Percentiles rank a stretch among this genome's conserved stretches.
phyloP scores from a whole-genome alignment of 1,140 invertebrate genomes.

The Eriosoma lanigerum region DNA sequence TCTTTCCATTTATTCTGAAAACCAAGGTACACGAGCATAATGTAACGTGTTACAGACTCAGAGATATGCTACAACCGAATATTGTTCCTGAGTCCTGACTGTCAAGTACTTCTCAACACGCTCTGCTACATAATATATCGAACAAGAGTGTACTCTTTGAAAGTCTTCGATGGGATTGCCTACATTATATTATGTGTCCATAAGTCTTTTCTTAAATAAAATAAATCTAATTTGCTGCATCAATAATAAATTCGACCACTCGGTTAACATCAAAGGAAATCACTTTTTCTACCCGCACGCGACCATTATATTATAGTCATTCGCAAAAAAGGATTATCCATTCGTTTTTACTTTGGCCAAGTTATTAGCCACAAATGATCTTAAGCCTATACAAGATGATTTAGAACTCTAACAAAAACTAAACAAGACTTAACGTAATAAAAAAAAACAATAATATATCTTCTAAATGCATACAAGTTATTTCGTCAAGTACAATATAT shows the following conservation, averaged over 20 bases:
- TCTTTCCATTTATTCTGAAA: no score
- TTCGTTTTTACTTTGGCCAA: background rate
- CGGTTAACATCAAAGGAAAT: background rate
- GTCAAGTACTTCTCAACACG: no score
- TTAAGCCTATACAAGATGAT: background rate
- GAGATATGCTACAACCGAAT: no score
- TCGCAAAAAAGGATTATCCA: background rate
- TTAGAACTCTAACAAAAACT: background rate
- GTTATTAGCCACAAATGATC: background rate
- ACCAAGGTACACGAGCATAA: no score
- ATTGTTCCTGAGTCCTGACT: no score
- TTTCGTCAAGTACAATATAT: background rate
- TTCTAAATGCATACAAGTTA: background rate
- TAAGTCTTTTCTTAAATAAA: background rate
- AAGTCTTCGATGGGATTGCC: no score
- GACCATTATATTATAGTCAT: background rate
- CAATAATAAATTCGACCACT: background rate
- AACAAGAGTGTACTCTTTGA: no score
- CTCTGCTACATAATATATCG: no score
- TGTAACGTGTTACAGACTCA: no score
- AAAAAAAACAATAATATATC: background rate
- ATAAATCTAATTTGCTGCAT: background rate
- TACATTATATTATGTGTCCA: no score
- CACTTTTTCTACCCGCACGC: background rate
- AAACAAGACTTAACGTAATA: background rate